Base-by-base conservation (phyloP, 2,888 invertebrate genomes). In the Drosophila fungiperda region DNA sequence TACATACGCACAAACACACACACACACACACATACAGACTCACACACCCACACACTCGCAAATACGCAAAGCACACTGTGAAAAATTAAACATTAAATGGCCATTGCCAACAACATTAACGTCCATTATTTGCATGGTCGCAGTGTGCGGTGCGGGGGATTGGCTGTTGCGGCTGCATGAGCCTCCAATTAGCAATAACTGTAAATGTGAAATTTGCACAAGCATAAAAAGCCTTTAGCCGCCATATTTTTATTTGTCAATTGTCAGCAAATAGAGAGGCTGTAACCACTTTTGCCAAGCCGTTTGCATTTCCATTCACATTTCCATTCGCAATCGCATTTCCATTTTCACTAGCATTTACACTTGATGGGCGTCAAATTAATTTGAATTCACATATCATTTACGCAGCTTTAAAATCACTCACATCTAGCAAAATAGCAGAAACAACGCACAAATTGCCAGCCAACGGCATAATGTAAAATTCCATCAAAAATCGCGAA, bases 181-280 rank as follows among this genome's bases (percentile, higher is more conserved):
- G 89, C 86, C 80, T 87, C 86, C 87, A 87, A 87, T 87, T 87
- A 87, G 87, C 88, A 87, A 87, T 87, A 86, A 87, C 86, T 81
- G 89, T 87, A 85, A 90, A 87, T 87, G 90, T 80, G 83, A 87
- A 87, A 89, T 90, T 87, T 89, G 77, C 87, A 89, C 82, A 88
- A 77, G 78, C 73, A 76, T 71, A 84, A 81, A 86, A 83, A 77
- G 82, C 81, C 83, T 83, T 85, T 83, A 82, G 76, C 76, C 78
- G 85, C 89, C 86, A 87, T 87, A 45, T 89, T 89, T 81, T 84
- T 87, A 84, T 84, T 83, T 84, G 89, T 75, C 87, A 84, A 83
- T 82, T 70, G 87, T 73, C 73, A 59, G 79, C 69, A 87, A 85
- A 89, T 80, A 87, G 74, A 70, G 61, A 57, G 50, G 58, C 48